Base-by-base conservation (phyloP, 2,797 vertebrate genomes). In the Xenentodon cancila region DNA sequence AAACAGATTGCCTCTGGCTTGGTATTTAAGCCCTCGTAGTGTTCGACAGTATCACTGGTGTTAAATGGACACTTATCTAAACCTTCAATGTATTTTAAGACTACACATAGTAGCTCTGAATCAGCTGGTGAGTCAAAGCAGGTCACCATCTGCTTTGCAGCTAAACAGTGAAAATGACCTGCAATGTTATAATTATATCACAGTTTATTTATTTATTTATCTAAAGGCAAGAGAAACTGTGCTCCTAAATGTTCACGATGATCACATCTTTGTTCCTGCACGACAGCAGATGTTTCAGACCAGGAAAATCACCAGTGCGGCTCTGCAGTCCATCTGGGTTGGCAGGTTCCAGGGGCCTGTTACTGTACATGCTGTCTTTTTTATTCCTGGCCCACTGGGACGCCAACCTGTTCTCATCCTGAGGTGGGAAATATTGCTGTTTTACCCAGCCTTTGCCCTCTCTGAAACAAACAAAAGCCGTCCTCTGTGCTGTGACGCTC, bases 1-100 rank as follows among this genome's bases (percentile, higher is more conserved):
- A 82, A 87, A 85, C 78, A 88, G 85, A 84, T 79, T 85, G 84
- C 76, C 76, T 84, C 59, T 71, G 81, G 80, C 80, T 86, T 72
- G 59, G 56, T 71, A 53, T 80, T 87, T 86, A 82, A 85, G 82
- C 82, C 80, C 74, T 71, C 78, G 68, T 60, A 62, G 46, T 70
- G 79, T 61, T 77, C 62, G 81, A 59, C 64, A 70, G 82, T 51
- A 83, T 82, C 69, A 56, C 61, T 81, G 77, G 71, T 78, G 80
- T 70, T 79, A 83, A 82, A 84, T 72, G 82, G 73, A 83, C 64
- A 67, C 64, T 75, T 77, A 73, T 79, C 80, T 66, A 73, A 74
- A 78, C 65, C 82, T 72, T 22, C 61, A 61, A 81, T 78, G 62
- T 74, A 82, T 86, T 88, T 82, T 68, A 77, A 71, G 68, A 66